These are phyloP conservation scores for Pantala flavescens DNA, from an alignment of 1,140 invertebrate species.

Conservation along the genomic window DNA sequence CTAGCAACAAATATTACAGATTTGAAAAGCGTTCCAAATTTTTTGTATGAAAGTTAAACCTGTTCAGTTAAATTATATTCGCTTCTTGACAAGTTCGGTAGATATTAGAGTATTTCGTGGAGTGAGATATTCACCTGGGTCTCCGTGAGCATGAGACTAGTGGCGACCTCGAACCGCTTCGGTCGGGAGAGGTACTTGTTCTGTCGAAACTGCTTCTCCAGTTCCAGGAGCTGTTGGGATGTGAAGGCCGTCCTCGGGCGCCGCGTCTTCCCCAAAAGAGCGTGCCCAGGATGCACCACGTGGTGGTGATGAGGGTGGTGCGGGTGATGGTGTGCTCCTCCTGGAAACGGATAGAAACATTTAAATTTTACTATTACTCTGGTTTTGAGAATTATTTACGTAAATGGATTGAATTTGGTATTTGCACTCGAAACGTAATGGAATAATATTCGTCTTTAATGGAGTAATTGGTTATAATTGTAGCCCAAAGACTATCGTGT, in stretches of 20 bases:
- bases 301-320: background rate
- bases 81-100: too few relatives aligned
- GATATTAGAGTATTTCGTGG: too few relatives aligned
- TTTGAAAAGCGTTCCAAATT: too few relatives aligned
- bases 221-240: slow-evolving; percentile 90
- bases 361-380: background rate
- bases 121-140: slow-evolving; percentile 67
- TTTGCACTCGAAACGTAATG: too few relatives aligned
- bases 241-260: slow-evolving; percentile 96
- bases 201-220: slow-evolving; percentile 96
- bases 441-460: too few relatives aligned
- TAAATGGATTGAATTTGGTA: too few relatives aligned
- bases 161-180: slow-evolving; percentile 97
- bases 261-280: slow-evolving; percentile 85
- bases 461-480: too few relatives aligned
- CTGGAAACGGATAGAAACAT: background rate
- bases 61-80: too few relatives aligned
- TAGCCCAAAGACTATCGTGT: too few relatives aligned
- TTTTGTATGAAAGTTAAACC: too few relatives aligned
- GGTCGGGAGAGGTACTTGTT: slow-evolving; percentile 98
- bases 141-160: slow-evolving; percentile 93
- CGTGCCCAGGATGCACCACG: slow-evolving; percentile 44
- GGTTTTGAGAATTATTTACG: too few relatives aligned
- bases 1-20: too few relatives aligned
- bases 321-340: background rate